Conservation (phyloP, 2,888 invertebrate species). For the Eilema depressum region DNA sequence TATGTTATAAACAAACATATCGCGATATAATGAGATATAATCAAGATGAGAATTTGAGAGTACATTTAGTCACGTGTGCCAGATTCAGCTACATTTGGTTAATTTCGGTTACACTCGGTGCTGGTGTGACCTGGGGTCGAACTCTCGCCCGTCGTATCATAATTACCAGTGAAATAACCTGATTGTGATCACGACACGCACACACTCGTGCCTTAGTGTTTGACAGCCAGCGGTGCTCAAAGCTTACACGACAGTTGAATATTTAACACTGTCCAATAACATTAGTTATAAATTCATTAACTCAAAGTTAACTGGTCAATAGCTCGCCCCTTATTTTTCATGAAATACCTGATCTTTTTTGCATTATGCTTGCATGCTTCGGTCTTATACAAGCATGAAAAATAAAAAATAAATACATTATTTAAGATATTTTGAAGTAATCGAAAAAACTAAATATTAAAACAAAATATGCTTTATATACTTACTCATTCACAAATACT, state of each 20-base stretch:
- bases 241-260: constrained; percentile 22
- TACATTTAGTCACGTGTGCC: constrained; percentile 47
- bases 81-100: constrained; percentile 34
- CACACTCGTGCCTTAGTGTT: constrained; percentile 72
- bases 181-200: constrained; percentile 85
- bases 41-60: constrained; percentile 69
- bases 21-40: constrained; percentile 71
- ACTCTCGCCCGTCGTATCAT: constrained; percentile 82
- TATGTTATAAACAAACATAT: constrained; percentile 62
- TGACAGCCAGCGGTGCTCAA: constrained; percentile 67
- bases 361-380: not conserved
- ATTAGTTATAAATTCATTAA: not conserved
- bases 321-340: not conserved
- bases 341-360: not conserved
- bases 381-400: not conserved
- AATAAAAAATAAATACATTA: too few species aligned
- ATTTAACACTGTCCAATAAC: not conserved
- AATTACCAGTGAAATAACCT: constrained; percentile 87
- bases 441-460: too few species aligned
- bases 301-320: not conserved
- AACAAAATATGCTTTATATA: too few species aligned
- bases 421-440: too few species aligned
- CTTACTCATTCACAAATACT: too few species aligned
- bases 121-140: constrained; percentile 78
- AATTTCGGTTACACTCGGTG: constrained; percentile 27